Conservation (phyloP, 2,888 invertebrate species). For the Branchipolynoe longqiensis region DNA sequence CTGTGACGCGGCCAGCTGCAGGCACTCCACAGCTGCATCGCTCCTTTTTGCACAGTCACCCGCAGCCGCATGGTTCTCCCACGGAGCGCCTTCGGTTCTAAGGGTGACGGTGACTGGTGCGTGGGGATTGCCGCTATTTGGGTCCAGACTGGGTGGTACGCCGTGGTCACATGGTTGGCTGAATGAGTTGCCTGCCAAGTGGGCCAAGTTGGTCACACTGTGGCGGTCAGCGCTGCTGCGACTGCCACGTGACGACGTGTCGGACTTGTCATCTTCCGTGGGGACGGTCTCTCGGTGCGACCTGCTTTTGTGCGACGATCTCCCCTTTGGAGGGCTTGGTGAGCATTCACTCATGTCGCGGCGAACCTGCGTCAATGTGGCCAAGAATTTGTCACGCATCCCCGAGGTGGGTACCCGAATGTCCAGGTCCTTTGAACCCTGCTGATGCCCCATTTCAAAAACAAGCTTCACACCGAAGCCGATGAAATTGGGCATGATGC, state of each 20-base stretch:
- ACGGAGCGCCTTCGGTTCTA: not conserved
- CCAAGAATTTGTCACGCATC: conserved; percentile 65
- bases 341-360: conserved; percentile 54
- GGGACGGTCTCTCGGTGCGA: not conserved
- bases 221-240: conserved; percentile 16
- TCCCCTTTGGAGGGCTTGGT: conserved; percentile 53
- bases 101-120: not conserved
- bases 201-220: not conserved
- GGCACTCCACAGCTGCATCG: not conserved
- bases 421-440: conserved; percentile 64
- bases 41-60: not conserved
- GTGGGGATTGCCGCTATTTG: not conserved
- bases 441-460: conserved; percentile 63
- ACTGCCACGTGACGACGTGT: conserved; percentile 11
- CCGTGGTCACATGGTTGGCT: not conserved
- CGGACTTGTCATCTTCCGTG: not conserved
- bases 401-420: conserved; percentile 66
- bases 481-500: conserved; percentile 62
- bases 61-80: not conserved
- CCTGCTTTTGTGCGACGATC: not conserved
- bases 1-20: not conserved
- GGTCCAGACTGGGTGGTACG: not conserved
- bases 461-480: conserved; percentile 67
- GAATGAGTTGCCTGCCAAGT: not conserved
- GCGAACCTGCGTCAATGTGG: conserved; percentile 62